Percentiles rank a stretch among this genome's conserved stretches.
Conservation (phyloP, 2,797 vertebrate genomes). For the Hemitrygon akajei region DNA sequence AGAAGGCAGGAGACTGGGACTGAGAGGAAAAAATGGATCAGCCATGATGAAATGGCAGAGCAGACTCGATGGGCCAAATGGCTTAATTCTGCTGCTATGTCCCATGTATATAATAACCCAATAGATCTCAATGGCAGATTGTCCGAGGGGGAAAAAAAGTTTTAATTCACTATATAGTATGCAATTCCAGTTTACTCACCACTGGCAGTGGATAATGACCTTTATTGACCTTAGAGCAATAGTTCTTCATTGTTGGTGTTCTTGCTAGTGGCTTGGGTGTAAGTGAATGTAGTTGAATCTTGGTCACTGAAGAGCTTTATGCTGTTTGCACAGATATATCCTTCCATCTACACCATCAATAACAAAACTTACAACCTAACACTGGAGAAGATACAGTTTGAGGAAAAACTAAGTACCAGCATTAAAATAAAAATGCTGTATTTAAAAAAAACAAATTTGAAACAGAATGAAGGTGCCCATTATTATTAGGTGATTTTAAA, state of each 20-base stretch:
- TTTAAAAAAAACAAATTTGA: background rate
- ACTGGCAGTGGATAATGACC: background rate
- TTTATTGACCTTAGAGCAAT: background rate
- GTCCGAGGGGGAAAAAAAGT: too few species aligned
- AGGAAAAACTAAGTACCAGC: too few species aligned
- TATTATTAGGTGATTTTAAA: background rate
- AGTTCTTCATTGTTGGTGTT: background rate
- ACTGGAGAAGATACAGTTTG: background rate
- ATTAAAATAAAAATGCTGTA: background rate
- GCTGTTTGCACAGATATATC: background rate
- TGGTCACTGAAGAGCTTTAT: background rate
- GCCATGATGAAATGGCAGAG: too few species aligned
- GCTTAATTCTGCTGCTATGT: too few species aligned
- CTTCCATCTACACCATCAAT: background rate
- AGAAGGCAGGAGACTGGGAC: too few species aligned
- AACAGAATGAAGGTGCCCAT: background rate
- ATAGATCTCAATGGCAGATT: too few species aligned
- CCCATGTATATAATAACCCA: too few species aligned
- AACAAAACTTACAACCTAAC: background rate
- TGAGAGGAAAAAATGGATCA: too few species aligned
- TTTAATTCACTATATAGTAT: background rate
- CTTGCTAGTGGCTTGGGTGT: background rate
- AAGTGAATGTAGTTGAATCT: background rate
- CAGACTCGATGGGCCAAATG: too few species aligned
- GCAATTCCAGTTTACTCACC: background rate